Base-by-base conservation (phyloP, 1,140 invertebrate genomes). In the Cyclargus thomasi region DNA sequence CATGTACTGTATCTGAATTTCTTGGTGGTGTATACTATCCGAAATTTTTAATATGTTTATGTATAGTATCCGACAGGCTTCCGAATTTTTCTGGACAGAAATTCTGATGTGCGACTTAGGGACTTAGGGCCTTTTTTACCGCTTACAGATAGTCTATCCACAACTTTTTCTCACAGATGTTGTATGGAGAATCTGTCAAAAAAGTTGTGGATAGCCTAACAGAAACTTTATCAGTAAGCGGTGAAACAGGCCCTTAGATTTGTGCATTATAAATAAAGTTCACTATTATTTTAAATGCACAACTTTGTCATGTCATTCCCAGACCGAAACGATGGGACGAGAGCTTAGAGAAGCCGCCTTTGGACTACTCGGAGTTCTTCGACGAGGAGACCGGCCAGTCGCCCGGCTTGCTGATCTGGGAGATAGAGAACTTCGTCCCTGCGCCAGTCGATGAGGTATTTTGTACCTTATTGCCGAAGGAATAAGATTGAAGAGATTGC, bases 361-460 rank as follows among this genome's bases (percentile, higher is more conserved):
- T 99, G n/a, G 97, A 99, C 91, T 99, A 99, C 91, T 99, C 97
- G 0, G 98, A 99, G 85, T 97, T 99, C 88, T 99, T 99, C 88
- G 98, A 99, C 78, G 97, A 98, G 75, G 97, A 99, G 83, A 97
- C 98, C 1, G 98, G 98, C 5, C 97, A 98, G 81, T 93, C 95
- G 57, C 95, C 95, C 0, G 97, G 97, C 20, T 78, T 99, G 18
- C 95, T 95, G 2, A 95, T 98, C 69, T 99, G 98, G 97, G 98
- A 99, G 92, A 99, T 99, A 70, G 98, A 99, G 90, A 99, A 99
- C 86, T 99, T 99, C 86, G 91, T 99, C 68, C 99, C 99, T 0
- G 99, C 98, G 85, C 95, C 95, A 79, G 95, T 99, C 68, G 96
- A 97, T 69, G 94, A 97, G 93, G 96, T 88, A 29, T 29, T 29